Evolutionary conservation across 2,888 invertebrate species (phyloP).

Genomic region (Spisula solida): DNA sequence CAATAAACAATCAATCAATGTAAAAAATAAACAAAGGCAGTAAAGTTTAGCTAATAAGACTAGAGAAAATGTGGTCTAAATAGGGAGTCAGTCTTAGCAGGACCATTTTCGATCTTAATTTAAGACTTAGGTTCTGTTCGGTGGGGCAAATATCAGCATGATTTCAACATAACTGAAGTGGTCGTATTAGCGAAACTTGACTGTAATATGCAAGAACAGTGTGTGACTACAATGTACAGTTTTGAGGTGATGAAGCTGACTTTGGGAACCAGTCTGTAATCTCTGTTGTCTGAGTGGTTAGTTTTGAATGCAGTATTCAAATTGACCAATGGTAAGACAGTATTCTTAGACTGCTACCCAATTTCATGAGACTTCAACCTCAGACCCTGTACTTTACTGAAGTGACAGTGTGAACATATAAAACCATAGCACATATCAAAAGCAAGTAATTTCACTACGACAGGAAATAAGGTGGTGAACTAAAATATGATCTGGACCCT

Average conservation of each 20-base stretch:
- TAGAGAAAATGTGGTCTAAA: too few species aligned
- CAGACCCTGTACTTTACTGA: background rate
- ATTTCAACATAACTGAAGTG: too few species aligned
- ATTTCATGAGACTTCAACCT: background rate
- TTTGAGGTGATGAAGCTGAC: background rate
- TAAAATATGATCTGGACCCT: background rate
- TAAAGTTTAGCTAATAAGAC: too few species aligned
- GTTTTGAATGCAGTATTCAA: background rate
- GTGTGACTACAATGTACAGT: background rate
- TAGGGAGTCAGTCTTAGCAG: too few species aligned
- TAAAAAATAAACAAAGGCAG: background rate
- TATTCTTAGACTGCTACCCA: background rate
- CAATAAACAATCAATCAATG: background rate
- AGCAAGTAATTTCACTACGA: slow-evolving; percentile 16
- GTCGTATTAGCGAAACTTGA: too few species aligned
- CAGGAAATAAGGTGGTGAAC: background rate
- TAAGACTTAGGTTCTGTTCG: too few species aligned
- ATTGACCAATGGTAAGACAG: background rate
- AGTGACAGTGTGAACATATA: background rate
- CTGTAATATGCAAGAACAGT: background rate
- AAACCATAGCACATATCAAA: slow-evolving; percentile 18
- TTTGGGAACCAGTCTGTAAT: background rate
- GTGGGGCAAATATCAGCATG: too few species aligned
- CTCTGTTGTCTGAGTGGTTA: background rate
- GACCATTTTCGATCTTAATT: too few species aligned